Base-by-base conservation (phyloP, 2,888 invertebrate species). In the Drosophila bunnanda region DNA sequence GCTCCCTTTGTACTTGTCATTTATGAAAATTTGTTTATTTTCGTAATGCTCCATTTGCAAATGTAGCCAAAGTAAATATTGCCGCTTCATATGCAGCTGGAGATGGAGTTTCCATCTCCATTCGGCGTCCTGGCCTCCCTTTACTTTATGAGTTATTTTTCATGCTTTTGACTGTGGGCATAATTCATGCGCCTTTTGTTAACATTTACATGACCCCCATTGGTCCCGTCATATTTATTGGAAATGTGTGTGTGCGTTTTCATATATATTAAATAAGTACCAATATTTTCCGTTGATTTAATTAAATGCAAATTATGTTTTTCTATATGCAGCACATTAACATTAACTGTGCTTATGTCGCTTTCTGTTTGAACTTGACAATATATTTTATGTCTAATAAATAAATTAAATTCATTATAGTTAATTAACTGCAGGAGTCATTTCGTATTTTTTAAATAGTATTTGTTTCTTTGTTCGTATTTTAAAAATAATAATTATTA, bases 1-100 rank as follows among this genome's bases (percentile, higher is more conserved):
- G 72, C 62, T 62, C 78, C 83, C 77, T 82, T 82, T 87, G 85
- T 84, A 82, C 88, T 87, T 84, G 88, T 86, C 87, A 87, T 83
- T 86, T 90, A 87, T 86, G 86, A 88, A 88, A 90, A 90, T 90
- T 87, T 90, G 89, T 90, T 90, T 90, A 89, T 90, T 80, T 82
- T 84, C 81, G 81, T 77, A 82, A 88, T 82, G 82, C 82, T 86
- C 84, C 88, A 86, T 88, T 90, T 90, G 86, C 81, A 84, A 89
- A 88, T 89, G 87, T 87, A 82, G 83, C 80, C 88, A 89, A 90
- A 86, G 89, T 86, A 89, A 89, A 89, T 90, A 90, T 89, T 80
- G 89, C 73, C 85, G 75, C 77, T 83, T 68, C 77, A 83, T 72
- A 75, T 80, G 70, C 68, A 72, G 70, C 54, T 75, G 56, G 46